Evolutionary conservation across 64 coral and sea anemone genomes (phyloP).

Genomic region (Montipora foliosa): DNA sequence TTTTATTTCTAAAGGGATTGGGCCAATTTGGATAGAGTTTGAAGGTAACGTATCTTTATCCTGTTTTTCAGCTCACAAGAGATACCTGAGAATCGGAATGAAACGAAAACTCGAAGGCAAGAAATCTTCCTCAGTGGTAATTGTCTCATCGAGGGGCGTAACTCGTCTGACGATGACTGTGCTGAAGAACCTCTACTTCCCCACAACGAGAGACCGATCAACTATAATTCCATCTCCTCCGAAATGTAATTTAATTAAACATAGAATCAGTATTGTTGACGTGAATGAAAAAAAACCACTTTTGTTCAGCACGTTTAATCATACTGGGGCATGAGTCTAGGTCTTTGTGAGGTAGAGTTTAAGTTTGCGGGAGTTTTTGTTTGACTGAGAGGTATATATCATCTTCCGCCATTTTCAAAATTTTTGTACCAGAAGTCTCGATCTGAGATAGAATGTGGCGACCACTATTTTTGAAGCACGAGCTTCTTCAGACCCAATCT

Average conservation of each 20-base stretch:
- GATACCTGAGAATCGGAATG: neutral
- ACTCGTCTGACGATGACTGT: neutral
- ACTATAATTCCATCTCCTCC: neutral
- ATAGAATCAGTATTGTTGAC: too few species aligned
- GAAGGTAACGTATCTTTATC: neutral
- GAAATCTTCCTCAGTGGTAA: neutral
- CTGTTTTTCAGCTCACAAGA: neutral
- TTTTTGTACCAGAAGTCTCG: too few species aligned
- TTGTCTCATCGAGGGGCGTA: neutral
- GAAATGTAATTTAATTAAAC: neutral
- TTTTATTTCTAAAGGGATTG: neutral
- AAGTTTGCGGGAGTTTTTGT: too few species aligned
- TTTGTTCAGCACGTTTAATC: too few species aligned
- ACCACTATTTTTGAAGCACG: too few species aligned
- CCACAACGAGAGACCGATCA: neutral
- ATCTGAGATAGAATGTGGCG: too few species aligned
- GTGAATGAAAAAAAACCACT: too few species aligned
- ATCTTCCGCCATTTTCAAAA: too few species aligned
- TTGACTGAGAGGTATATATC: too few species aligned
- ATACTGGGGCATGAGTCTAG: too few species aligned
- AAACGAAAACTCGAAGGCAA: neutral
- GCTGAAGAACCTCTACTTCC: neutral
- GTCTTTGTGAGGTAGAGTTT: too few species aligned
- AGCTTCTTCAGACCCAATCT: too few species aligned
- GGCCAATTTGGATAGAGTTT: neutral